Evolutionary conservation across 2,113 vertebrate species (phyloP).

Genomic region (Zingel zingel): DNA sequence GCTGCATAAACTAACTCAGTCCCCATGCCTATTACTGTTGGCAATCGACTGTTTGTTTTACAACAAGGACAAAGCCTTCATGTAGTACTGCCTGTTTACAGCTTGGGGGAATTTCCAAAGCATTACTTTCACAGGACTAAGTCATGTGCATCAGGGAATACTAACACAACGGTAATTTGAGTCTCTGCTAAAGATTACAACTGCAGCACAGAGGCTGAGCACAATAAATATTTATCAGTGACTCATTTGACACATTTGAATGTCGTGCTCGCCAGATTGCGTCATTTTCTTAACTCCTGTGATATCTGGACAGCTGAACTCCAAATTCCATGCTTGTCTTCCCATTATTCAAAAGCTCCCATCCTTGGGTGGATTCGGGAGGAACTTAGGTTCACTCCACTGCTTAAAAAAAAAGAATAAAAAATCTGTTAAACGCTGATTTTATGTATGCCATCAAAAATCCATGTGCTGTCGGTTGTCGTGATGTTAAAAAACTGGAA

Average conservation of each 20-base stretch:
- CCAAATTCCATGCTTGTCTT: not conserved
- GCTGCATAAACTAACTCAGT: slow-evolving; percentile 14
- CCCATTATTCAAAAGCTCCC: not conserved
- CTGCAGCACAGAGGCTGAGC: not conserved
- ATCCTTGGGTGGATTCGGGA: not conserved
- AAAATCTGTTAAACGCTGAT: not conserved
- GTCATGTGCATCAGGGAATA: slow-evolving; percentile 36
- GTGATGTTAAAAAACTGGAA: not conserved
- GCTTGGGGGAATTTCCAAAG: slow-evolving; percentile 49
- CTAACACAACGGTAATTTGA: slow-evolving; percentile 33
- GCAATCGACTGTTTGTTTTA: slow-evolving; percentile 27
- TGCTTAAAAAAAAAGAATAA: not conserved
- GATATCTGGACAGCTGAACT: slow-evolving; percentile 15
- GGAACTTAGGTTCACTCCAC: not conserved
- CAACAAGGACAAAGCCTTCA: slow-evolving; percentile 33
- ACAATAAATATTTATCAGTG: slow-evolving; percentile 7
- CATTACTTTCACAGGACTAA: slow-evolving; percentile 50
- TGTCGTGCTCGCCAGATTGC: not conserved
- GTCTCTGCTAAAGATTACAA: slow-evolving; percentile 21
- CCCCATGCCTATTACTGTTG: slow-evolving; percentile 20
- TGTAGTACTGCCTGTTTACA: slow-evolving; percentile 42
- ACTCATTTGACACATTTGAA: slow-evolving; percentile 38
- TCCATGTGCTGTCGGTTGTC: too few relatives aligned
- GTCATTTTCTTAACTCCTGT: not conserved
- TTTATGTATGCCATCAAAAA: not conserved